A percentile compares a stretch with the other conserved stretches of the same genome.
phyloP scores from a whole-genome alignment of 2,888 invertebrate species.

The Liopterus haemorrhoidalis region DNA sequence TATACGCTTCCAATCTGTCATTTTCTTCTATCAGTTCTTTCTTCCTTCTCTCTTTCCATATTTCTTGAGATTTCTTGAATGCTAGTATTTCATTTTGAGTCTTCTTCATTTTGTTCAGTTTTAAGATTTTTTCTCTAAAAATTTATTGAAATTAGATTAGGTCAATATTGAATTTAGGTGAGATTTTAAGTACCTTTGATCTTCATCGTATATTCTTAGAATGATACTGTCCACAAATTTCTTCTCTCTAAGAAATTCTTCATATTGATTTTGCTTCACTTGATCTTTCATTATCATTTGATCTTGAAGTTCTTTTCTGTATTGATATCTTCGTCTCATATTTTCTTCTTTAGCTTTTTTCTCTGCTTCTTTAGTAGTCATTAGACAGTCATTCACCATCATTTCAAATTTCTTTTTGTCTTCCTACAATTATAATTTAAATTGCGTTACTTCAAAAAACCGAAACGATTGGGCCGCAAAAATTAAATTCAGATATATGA shows the following conservation, averaged over 20 bases:
- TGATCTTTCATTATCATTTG: conserved; percentile 53
- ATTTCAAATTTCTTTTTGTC: too few relatives aligned
- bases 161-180: conserved; percentile 1
- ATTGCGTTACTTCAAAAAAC: too few relatives aligned
- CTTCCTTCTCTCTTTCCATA: conserved; percentile 49
- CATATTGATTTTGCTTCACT: conserved; percentile 50
- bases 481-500: too few relatives aligned
- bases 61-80: conserved; percentile 48
- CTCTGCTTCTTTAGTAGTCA: conserved; percentile 44
- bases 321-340: conserved; percentile 43
- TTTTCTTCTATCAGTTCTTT: conserved; percentile 47
- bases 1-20: conserved; percentile 41
- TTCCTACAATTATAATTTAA: too few relatives aligned
- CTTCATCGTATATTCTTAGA: conserved; percentile 56
- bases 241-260: conserved; percentile 56
- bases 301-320: conserved; percentile 52
- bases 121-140: conserved; percentile 49
- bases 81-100: conserved; percentile 51
- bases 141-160: conserved; percentile 6
- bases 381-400: conserved; percentile 43
- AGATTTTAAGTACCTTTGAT: conserved; percentile 46
- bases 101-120: conserved; percentile 47
- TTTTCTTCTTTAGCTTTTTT: conserved; percentile 41
- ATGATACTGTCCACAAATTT: conserved; percentile 57
- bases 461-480: too few relatives aligned